phyloP scores from a whole-genome alignment of 2,113 vertebrate genomes.

The Phocoena phocoena region DNA sequence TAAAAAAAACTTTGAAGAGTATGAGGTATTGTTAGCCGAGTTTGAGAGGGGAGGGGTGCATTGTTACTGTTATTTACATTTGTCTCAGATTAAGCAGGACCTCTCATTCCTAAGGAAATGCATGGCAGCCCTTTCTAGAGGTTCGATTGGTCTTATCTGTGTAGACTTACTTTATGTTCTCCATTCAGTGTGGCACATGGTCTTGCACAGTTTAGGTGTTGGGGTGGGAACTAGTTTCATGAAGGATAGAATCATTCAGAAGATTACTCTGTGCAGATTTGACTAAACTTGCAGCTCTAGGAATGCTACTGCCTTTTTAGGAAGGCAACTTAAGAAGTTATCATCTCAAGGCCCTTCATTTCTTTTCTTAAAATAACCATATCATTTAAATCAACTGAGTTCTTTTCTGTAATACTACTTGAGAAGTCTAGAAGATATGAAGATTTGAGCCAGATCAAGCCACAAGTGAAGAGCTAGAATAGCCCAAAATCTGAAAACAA shows the following conservation, averaged over 20 bases:
- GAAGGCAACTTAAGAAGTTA: background rate
- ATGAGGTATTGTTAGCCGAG: background rate
- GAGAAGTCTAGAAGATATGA: background rate
- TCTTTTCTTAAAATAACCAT: conserved; percentile 1
- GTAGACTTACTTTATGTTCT: background rate
- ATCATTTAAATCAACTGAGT: background rate
- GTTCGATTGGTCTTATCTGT: background rate
- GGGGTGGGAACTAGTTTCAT: background rate
- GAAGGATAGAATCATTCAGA: background rate
- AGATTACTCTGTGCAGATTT: background rate
- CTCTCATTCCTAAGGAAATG: background rate
- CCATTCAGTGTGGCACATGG: accelerated
- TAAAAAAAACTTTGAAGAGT: background rate
- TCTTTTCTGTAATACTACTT: background rate
- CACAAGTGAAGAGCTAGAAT: background rate
- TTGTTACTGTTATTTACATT: background rate
- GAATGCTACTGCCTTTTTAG: background rate
- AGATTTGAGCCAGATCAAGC: background rate
- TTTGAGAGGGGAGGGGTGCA: background rate
- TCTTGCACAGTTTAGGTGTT: background rate
- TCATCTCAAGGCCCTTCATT: background rate
- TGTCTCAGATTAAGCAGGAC: background rate
- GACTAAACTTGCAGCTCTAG: background rate
- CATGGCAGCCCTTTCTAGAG: background rate
- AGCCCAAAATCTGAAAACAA: background rate